These are phyloP conservation scores for Heliconius congener DNA, from an alignment of 1,140 invertebrate genomes.

Conservation along the genomic window DNA sequence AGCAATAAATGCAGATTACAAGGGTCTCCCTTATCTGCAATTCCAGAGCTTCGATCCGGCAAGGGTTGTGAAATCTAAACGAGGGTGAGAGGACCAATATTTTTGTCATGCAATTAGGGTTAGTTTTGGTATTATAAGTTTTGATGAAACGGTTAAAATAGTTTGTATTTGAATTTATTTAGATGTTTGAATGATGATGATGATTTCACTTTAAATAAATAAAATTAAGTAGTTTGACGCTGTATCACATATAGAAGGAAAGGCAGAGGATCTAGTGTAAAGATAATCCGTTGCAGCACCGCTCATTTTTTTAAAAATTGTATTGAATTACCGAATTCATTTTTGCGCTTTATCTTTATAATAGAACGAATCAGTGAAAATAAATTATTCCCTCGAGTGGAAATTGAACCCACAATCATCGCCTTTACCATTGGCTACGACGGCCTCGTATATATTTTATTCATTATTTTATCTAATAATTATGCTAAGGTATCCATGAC, in stretches of 20 bases:
- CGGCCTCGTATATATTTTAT: not conserved
- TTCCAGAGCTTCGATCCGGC: slow-evolving; percentile 18
- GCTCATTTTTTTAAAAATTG: no score
- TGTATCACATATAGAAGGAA: no score
- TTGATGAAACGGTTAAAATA: not conserved
- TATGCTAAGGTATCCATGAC: not conserved
- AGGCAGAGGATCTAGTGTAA: no score
- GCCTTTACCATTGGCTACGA: no score
- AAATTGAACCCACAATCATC: no score
- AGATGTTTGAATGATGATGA: not conserved
- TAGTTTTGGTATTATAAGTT: not conserved
- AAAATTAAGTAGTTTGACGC: no score
- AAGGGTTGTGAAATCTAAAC: slow-evolving; percentile 21
- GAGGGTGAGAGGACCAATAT: slow-evolving; percentile 3
- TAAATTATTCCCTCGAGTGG: no score
- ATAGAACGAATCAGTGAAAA: no score
- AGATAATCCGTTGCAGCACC: no score
- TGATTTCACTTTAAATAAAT: not conserved
- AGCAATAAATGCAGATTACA: slow-evolving; percentile 27
- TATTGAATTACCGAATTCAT: no score
- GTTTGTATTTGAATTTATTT: not conserved
- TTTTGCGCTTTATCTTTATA: no score
- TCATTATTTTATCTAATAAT: not conserved
- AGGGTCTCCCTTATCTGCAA: slow-evolving; percentile 23
- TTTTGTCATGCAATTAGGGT: slow-evolving; percentile 9